Evolutionary conservation across 2,797 vertebrate species (phyloP).

Genomic region (Diplodus sargus): DNA sequence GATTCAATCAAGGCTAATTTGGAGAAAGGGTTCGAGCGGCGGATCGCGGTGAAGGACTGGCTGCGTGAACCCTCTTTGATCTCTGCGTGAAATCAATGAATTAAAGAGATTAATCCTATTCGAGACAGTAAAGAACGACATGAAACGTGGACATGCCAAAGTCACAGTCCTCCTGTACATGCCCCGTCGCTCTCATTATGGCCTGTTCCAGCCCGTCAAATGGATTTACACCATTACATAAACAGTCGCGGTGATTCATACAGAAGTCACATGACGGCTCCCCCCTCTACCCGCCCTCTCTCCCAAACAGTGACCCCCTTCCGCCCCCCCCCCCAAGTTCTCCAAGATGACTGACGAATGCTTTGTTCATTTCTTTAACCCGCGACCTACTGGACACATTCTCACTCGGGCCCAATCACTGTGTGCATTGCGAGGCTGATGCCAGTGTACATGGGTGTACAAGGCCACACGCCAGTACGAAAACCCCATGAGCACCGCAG

Average conservation of each 20-base stretch:
- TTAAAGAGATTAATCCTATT: constrained; percentile 25
- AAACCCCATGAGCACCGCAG: constrained; percentile 6
- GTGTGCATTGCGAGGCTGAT: constrained; percentile 45
- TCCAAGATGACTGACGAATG: constrained; percentile 39
- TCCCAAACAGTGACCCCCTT: constrained; percentile 48
- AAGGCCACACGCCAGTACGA: constrained; percentile 31
- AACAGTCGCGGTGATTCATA: constrained; percentile 25
- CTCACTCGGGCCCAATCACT: constrained; percentile 41
- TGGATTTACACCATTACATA: constrained; percentile 32
- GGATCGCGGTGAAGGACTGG: not conserved
- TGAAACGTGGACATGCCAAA: constrained; percentile 8
- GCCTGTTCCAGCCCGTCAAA: not conserved
- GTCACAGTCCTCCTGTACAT: not conserved
- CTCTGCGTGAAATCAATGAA: constrained; percentile 16
- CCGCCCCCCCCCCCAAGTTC: constrained; percentile 34
- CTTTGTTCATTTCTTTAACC: constrained; percentile 67
- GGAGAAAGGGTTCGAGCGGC: not conserved
- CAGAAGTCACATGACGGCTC: constrained; percentile 62
- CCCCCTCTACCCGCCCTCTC: not conserved
- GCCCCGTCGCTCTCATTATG: constrained; percentile 12
- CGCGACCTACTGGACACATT: constrained; percentile 43
- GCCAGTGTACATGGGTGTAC: constrained; percentile 22
- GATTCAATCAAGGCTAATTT: not conserved
- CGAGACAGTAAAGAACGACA: constrained; percentile 29
- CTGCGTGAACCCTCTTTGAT: constrained; percentile 29